These are phyloP conservation scores for Cygnus olor DNA, from an alignment of 2,797 vertebrate genomes.

Conservation along the genomic window DNA sequence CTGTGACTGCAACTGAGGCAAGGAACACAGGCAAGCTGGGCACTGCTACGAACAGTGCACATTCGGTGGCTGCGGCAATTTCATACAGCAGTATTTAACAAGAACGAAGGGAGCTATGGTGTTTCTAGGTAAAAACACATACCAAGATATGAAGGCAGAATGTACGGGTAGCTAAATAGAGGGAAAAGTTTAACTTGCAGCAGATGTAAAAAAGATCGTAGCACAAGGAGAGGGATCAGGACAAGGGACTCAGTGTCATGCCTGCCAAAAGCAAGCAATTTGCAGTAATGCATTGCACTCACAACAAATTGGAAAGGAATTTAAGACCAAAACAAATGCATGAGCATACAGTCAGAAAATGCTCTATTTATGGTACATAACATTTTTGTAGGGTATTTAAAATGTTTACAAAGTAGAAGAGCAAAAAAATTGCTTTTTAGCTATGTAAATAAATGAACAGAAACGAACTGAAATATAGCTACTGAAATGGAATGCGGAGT, in stretches of 20 bases:
- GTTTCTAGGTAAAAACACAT: background rate
- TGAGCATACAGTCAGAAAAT: background rate
- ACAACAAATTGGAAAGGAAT: constrained; percentile 1
- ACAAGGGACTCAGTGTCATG: background rate
- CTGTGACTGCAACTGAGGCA: accelerated
- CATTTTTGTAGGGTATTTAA: background rate
- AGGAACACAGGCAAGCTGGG: background rate
- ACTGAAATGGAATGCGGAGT: background rate
- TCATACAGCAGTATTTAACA: background rate
- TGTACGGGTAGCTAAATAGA: background rate
- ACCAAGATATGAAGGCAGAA: background rate
- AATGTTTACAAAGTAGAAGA: constrained; percentile 3
- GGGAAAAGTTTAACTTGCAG: background rate
- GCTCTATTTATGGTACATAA: background rate
- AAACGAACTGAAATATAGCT: background rate
- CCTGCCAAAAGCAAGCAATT: constrained; percentile 19
- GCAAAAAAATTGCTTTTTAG: background rate
- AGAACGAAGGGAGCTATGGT: background rate
- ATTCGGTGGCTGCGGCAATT: background rate
- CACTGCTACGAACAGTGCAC: background rate
- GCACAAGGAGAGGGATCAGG: background rate
- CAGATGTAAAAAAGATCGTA: background rate
- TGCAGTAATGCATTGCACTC: background rate
- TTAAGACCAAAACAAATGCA: background rate
- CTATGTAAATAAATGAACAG: background rate